These are phyloP conservation scores for Characodon lateralis DNA, from an alignment of 2,797 vertebrate species.

Conservation along the genomic window DNA sequence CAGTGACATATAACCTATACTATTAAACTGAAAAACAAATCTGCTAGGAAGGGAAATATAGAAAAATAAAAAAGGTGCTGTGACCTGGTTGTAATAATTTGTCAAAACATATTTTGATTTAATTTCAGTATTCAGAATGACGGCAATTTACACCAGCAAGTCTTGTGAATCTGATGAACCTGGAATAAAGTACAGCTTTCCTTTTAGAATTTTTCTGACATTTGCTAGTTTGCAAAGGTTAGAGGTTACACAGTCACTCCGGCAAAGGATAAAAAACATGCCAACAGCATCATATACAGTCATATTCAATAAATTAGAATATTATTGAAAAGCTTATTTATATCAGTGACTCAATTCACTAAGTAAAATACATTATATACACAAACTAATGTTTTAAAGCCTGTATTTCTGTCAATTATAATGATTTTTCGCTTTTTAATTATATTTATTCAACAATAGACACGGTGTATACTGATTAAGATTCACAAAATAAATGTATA, in stretches of 20 bases:
- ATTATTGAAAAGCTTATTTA: too few species aligned
- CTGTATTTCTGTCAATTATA: too few species aligned
- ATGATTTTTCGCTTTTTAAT: neutral
- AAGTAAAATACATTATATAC: too few species aligned
- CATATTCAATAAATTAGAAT: neutral
- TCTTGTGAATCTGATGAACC: too few species aligned
- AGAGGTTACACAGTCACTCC: neutral
- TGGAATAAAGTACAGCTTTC: too few species aligned
- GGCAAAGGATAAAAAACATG: neutral
- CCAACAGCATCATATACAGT: neutral
- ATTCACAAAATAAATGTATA: neutral
- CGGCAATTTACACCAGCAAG: too few species aligned
- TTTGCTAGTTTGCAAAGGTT: neutral
- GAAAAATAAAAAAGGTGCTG: neutral
- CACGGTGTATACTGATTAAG: too few species aligned
- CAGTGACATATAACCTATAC: too few species aligned
- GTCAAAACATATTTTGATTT: neutral
- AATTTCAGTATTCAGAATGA: neutral
- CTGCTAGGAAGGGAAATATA: neutral
- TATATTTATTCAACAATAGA: neutral
- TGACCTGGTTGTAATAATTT: neutral
- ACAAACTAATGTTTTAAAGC: too few species aligned
- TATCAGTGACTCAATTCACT: too few species aligned
- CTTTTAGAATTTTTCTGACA: neutral
- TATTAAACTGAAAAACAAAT: neutral